Base-by-base conservation (phyloP, 2,888 invertebrate genomes). In the Caenorhabditis sp. region DNA sequence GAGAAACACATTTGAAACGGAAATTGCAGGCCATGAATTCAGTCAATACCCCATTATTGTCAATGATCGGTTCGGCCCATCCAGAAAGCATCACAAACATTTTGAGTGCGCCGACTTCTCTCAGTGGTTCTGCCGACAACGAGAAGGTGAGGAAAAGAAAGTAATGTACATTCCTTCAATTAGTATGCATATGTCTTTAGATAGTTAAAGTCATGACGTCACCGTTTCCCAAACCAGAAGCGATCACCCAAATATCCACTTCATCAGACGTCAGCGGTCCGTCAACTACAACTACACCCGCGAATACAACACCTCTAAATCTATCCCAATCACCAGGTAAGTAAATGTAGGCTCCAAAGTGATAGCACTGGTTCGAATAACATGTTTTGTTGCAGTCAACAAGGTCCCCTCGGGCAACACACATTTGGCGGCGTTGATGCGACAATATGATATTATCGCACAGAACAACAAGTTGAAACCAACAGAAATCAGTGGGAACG, bases 11-110 rank as follows among this genome's bases (percentile, higher is more conserved):
- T 53, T 35, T 22, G 24, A 20, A n/a, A 37, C 26, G 50, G 50
- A 50, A 50, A 41, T 52, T 52, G 52, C 52, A 52, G 52, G 53
- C 39, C 53, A 53, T 53, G 53, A 53, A 53, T 39, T 22, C 53
- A 24, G 53, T 22, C 53, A 53, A 17, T 39, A 53, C 52, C 52
- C 35, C 53, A 20, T 53, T 53, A 35, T 46, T 45, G 58, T 59
- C 58, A 59, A 59, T 53, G 53, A 39, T 22, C 53, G 32, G 20
- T 11, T 53, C 53, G 11, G 24, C 37, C n/a, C 37, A 26, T 35
- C 53, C 53, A 15, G 53, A 53, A 37, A 53, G 39, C 37, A 53
- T 39, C 37, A 39, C 53, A 39, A 37, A 53, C 20, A 22, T 22
- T 17, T 22, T 22, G 37, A 53, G 37, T 24, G 52, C 13, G 22